A percentile compares a stretch with the other conserved stretches of the same genome.
These are phyloP conservation scores for Phalanger gymnotis DNA, from an alignment of 2,797 vertebrate genomes.

Conservation along the genomic window DNA sequence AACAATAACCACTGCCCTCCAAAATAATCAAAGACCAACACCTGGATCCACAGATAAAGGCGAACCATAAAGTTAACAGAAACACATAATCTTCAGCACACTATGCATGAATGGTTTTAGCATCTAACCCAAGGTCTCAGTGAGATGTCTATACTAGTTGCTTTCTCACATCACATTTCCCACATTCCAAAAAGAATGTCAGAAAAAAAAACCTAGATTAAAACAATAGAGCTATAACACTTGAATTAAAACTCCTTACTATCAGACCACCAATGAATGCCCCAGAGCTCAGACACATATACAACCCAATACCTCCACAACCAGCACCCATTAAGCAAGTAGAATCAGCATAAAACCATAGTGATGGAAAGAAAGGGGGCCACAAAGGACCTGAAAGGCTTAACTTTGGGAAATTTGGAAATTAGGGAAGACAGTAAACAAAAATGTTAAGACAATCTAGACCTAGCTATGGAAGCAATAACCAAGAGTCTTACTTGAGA, in stretches of 20 bases:
- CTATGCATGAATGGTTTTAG: background rate
- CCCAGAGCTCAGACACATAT: background rate
- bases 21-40: background rate
- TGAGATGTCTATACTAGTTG: background rate
- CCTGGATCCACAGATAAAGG: background rate
- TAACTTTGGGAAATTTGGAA: background rate
- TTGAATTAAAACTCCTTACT: background rate
- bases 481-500: conserved; percentile 33
- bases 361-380: background rate
- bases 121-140: background rate
- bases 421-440: background rate
- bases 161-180: background rate
- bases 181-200: background rate
- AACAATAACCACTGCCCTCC: background rate
- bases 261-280: background rate
- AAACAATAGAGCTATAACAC: background rate
- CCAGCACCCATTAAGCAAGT: background rate
- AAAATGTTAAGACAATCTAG: background rate
- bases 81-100: background rate
- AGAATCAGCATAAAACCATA: background rate
- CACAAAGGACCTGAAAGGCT: background rate
- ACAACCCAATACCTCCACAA: background rate
- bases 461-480: conserved; percentile 20
- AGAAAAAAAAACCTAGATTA: background rate
- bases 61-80: background rate